Percentiles rank a stretch among this genome's conserved stretches.
These are phyloP conservation scores for Vulpes ferrilata DNA, from an alignment of 2,113 vertebrate genomes.

Conservation along the genomic window DNA sequence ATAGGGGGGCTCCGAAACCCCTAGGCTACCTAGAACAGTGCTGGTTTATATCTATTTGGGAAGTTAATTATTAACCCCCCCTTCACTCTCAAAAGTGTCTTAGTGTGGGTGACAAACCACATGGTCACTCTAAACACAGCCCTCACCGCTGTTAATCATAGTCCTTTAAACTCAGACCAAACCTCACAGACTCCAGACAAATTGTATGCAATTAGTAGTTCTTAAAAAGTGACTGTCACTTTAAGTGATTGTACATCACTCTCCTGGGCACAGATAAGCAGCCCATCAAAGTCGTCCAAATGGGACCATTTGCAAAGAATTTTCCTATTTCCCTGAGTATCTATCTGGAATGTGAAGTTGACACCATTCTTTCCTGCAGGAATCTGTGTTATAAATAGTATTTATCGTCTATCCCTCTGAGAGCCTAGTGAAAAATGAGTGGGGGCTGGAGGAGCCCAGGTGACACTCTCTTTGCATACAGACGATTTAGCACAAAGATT, in stretches of 20 bases:
- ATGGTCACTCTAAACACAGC: not conserved
- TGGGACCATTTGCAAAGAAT: not conserved
- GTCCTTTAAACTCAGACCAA: slow-evolving; percentile 17
- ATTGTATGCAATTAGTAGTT: not conserved
- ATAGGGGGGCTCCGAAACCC: not conserved
- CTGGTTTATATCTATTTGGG: not conserved
- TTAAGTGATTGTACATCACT: not conserved
- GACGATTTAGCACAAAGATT: not conserved
- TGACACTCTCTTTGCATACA: not conserved
- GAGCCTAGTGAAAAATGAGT: not conserved
- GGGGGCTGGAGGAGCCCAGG: not conserved
- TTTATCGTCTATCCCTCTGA: not conserved
- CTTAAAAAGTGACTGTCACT: not conserved
- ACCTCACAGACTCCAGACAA: not conserved
- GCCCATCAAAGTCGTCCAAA: not conserved
- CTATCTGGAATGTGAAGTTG: not conserved
- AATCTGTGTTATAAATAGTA: not conserved
- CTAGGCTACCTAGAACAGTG: not conserved
- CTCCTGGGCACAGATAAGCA: not conserved
- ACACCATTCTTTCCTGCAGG: slow-evolving; percentile 20
- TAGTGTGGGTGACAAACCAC: not conserved
- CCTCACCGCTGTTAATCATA: not conserved
- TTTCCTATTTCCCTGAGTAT: slow-evolving; percentile 18
- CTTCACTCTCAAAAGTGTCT: not conserved
- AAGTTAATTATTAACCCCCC: not conserved